Conservation (phyloP, 2,797 vertebrate species). For the Trachurus trachurus region DNA sequence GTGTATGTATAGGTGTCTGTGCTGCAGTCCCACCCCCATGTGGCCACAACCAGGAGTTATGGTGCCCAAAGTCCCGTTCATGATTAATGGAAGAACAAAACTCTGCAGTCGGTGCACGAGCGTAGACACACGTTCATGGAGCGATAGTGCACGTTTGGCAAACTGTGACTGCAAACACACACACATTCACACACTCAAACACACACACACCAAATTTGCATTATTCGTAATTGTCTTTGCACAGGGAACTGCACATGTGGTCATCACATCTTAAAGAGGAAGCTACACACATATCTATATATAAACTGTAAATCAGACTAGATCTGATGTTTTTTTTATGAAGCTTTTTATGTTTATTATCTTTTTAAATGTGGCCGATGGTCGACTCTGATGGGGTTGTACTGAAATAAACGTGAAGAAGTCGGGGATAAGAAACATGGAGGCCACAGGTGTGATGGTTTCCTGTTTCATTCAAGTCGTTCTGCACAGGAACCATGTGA, state of each 20-base stretch:
- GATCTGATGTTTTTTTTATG: too few relatives aligned
- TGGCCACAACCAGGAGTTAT: constrained; percentile 62
- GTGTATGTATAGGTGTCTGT: constrained; percentile 8
- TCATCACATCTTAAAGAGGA: background rate
- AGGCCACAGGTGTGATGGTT: too few relatives aligned
- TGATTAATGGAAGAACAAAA: constrained; percentile 77
- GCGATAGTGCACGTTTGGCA: constrained; percentile 13
- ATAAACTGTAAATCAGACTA: background rate
- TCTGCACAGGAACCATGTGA: too few relatives aligned
- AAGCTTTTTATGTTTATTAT: too few relatives aligned
- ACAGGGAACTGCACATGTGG: background rate
- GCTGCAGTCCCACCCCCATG: constrained; percentile 58
- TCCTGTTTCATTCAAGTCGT: too few relatives aligned
- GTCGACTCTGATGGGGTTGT: too few relatives aligned
- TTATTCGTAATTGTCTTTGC: background rate
- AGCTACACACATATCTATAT: background rate
- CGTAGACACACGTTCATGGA: constrained; percentile 24
- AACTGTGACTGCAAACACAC: constrained; percentile 26
- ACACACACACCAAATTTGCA: constrained; percentile 19
- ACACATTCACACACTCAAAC: constrained; percentile 6
- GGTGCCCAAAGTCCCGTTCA: constrained; percentile 56
- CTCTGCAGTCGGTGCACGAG: constrained; percentile 56
- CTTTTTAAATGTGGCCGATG: too few relatives aligned
- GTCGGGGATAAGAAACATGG: too few relatives aligned
- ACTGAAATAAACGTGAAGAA: too few relatives aligned